A percentile compares a stretch with the other conserved stretches of the same genome.
phyloP scores from a whole-genome alignment of 1,140 invertebrate genomes.

The Philotrypesis tridentata region DNA sequence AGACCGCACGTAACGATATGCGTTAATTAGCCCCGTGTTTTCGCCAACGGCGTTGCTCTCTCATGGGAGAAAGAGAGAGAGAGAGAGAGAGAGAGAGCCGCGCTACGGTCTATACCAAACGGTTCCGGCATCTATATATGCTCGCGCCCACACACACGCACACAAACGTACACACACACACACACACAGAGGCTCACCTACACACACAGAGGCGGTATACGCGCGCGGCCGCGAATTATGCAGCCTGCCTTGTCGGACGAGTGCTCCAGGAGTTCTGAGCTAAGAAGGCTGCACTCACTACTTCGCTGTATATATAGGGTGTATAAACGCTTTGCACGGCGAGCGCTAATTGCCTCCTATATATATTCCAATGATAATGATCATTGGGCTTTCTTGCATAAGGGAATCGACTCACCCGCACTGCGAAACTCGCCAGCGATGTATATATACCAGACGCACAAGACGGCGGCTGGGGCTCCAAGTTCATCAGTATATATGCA shows the following conservation, averaged over 20 bases:
- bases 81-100: background rate
- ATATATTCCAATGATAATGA: background rate
- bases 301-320: too few species aligned
- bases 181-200: too few species aligned
- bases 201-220: too few species aligned
- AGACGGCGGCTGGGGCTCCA: too few species aligned
- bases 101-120: too few species aligned
- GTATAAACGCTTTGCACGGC: too few species aligned
- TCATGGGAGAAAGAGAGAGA: background rate
- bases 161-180: too few species aligned
- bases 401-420: too few species aligned
- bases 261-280: background rate
- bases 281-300: background rate
- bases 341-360: background rate
- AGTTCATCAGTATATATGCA: too few species aligned
- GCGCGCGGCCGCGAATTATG: background rate
- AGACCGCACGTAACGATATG: conserved; percentile 33
- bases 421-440: too few species aligned
- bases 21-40: conserved; percentile 44
- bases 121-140: background rate
- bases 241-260: background rate
- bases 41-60: background rate
- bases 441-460: too few species aligned
- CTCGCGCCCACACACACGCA: too few species aligned
- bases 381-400: background rate